Evolutionary conservation across 2,888 invertebrate species (phyloP).

Genomic region (Thelaira solivaga): DNA sequence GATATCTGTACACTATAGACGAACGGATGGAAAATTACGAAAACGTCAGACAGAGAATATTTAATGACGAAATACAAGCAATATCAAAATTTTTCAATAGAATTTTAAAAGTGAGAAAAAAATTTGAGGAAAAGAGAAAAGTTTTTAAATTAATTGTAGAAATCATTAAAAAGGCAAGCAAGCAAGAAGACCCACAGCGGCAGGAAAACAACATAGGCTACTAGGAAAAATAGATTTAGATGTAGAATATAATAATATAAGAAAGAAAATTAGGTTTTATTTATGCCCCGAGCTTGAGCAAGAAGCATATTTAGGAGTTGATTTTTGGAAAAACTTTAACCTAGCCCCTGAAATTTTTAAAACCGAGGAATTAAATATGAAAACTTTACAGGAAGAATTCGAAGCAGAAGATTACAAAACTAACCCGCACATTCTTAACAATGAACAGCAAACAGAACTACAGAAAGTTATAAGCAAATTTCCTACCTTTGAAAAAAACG

Average conservation of each 20-base stretch:
- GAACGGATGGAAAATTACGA: background rate
- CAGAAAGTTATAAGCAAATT: background rate
- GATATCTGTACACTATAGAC: too few relatives aligned
- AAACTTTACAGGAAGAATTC: background rate
- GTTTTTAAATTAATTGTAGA: background rate
- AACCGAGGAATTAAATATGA: background rate
- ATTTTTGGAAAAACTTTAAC: background rate
- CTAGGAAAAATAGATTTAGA: background rate
- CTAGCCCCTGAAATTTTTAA: background rate
- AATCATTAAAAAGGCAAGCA: too few relatives aligned
- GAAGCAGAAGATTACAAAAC: background rate
- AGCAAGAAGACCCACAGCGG: background rate
- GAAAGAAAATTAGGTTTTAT: background rate
- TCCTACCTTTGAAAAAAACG: too few relatives aligned
- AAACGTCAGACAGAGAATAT: background rate
- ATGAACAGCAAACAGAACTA: background rate
- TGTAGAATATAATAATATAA: background rate
- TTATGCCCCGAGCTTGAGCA: constrained; percentile 11
- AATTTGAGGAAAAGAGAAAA: background rate
- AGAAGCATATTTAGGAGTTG: background rate
- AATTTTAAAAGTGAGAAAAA: background rate
- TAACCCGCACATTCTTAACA: background rate
- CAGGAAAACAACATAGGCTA: background rate
- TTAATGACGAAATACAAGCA: background rate
- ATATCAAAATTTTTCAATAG: background rate